Base-by-base conservation (phyloP, 2,888 invertebrate genomes). In the Vandiemenella viatica region DNA sequence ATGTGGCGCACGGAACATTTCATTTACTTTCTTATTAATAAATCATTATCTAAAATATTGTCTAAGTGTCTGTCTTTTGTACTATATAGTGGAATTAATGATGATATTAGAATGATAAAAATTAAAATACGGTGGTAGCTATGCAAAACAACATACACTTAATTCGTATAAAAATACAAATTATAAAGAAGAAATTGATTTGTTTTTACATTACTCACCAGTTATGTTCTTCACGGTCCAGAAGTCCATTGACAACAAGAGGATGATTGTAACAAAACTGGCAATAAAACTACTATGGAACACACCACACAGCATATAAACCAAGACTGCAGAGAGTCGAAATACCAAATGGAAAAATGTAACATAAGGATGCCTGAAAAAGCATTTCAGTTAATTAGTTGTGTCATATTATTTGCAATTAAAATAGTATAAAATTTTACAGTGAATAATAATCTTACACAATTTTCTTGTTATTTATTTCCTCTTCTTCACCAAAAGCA, bases 221-320 rank as follows among this genome's bases (percentile, higher is more conserved):
- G 90, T 91, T 43, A 95, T 84, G 67, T 95, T 95, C 71, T 98
- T 98, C 1, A 97, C 96, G 13, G 92, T 92, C 98, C 98, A 98
- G 71, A 98, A 98, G 66, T 99, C 98, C 69, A 96, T 85, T 0
- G 96, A 96, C 6, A 98, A 73, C 47, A 98, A 73, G 21, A 96
- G 70, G 10, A 91, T 78, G 32, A 97, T 82, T 22, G 83, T 73
- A 42, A 99, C 89, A 69, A 98, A 98, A 69, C 85, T 90, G n/a
- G 89, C 83, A 54, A 98, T 93, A 67, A 96, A 98, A 56, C 91
- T 91, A 61, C 79, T 77, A 1, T 84, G 85, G 70, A 96, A 90
- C 78, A 79, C 81, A 6, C 85, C 83, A 61, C 95, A 93, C 40
- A 98, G 73, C 55, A 97, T 73, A 66, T 97, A 99, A 16, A 85